Evolutionary conservation across 2,888 invertebrate genomes (phyloP).

Genomic region (Lasioglossum lativentre): DNA sequence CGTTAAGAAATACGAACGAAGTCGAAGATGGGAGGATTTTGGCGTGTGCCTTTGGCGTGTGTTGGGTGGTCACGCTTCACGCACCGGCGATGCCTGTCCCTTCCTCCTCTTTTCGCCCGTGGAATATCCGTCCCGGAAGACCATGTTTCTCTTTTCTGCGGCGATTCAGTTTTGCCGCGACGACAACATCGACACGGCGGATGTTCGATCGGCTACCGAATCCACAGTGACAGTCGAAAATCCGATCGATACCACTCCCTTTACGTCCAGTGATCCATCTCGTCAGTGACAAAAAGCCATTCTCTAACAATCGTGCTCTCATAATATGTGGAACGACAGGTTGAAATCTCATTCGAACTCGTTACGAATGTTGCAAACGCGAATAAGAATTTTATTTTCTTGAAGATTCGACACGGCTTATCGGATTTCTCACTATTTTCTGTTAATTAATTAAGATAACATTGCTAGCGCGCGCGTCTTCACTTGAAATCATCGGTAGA

Average conservation of each 20-base stretch:
- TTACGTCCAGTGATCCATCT: not conserved
- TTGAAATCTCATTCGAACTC: not conserved
- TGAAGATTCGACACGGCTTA: too few species aligned
- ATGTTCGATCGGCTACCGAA: constrained; percentile 51
- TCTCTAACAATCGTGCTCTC: not conserved
- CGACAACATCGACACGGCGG: constrained; percentile 61
- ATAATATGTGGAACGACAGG: not conserved
- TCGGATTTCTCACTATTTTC: too few species aligned
- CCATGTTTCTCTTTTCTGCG: constrained; percentile 74
- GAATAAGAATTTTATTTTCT: not conserved
- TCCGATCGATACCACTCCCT: too few species aligned
- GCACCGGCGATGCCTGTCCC: constrained; percentile 84
- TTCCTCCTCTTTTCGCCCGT: constrained; percentile 80
- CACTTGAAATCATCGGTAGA: not conserved
- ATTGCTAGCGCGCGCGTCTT: too few species aligned
- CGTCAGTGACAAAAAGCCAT: too few species aligned
- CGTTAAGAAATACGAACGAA: constrained; percentile 41
- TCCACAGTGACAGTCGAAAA: not conserved
- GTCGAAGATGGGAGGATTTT: constrained; percentile 75
- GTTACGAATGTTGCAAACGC: not conserved
- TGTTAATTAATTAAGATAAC: too few species aligned
- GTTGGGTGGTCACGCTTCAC: constrained; percentile 83
- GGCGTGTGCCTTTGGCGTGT: constrained; percentile 81
- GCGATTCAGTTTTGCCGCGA: constrained; percentile 68
- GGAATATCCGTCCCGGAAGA: constrained; percentile 77